These are phyloP conservation scores for Rhabdomys pumilio DNA, from an alignment of 2,797 vertebrate species.

Conservation along the genomic window DNA sequence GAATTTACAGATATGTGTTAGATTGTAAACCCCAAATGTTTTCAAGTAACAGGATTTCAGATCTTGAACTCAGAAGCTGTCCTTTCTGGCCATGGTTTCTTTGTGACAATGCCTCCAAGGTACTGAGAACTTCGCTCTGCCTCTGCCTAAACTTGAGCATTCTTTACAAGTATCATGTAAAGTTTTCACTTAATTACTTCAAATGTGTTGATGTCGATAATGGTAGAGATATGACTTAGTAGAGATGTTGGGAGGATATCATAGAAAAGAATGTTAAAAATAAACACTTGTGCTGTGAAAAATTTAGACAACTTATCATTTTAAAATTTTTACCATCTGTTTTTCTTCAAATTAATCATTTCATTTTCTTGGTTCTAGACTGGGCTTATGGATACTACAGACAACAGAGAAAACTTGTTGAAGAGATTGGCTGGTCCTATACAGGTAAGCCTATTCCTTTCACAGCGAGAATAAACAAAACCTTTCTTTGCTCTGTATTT, in stretches of 20 bases:
- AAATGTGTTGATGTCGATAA: neutral
- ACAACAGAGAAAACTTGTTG: slow-evolving; percentile 95
- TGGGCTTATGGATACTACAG: slow-evolving; percentile 93
- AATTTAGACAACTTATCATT: neutral
- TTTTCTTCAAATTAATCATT: slow-evolving; percentile 61
- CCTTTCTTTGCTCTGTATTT: neutral
- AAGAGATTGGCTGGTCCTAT: slow-evolving; percentile 98
- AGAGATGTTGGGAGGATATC: neutral
- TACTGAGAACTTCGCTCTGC: neutral
- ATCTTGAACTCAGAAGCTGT: neutral
- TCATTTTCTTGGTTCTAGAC: slow-evolving; percentile 89
- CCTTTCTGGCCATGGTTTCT: neutral
- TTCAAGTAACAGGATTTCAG: slow-evolving; percentile 30
- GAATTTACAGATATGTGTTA: slow-evolving; percentile 26
- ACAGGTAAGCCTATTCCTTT: slow-evolving; percentile 90
- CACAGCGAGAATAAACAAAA: slow-evolving; percentile 6
- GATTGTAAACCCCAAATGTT: neutral
- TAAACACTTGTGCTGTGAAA: neutral
- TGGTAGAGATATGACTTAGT: neutral
- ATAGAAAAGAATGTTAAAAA: neutral
- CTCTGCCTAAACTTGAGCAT: neutral
- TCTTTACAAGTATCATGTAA: neutral
- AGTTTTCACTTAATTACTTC: neutral
- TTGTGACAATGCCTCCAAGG: neutral
- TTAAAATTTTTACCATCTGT: neutral